phyloP scores from a whole-genome alignment of 1,140 invertebrate species.

The Galendromus occidentalis region DNA sequence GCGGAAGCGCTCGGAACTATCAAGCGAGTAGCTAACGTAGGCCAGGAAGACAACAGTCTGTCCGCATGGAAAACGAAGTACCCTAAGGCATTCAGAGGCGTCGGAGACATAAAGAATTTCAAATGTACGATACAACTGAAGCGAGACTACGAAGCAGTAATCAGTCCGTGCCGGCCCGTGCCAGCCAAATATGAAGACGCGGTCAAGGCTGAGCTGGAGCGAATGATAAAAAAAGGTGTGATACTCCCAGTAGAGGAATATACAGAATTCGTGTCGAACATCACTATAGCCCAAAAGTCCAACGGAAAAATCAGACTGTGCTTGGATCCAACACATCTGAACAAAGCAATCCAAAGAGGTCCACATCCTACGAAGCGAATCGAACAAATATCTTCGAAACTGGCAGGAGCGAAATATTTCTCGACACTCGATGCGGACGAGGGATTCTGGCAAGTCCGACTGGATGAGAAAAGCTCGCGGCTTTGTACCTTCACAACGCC shows the following conservation, averaged over 20 bases:
- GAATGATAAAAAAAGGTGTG: conserved; percentile 18
- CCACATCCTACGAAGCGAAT: conserved; percentile 5
- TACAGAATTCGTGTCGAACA: conserved; percentile 19
- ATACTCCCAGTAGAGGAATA: conserved; percentile 23
- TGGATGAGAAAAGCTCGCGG: neutral
- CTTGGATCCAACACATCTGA: conserved; percentile 21
- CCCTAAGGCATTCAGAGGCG: neutral
- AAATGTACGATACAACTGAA: conserved; percentile 11
- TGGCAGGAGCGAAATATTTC: neutral
- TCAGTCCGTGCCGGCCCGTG: conserved; percentile 11
- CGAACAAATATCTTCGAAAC: neutral
- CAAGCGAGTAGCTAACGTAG: too few relatives aligned
- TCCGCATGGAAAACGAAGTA: neutral
- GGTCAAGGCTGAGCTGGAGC: conserved; percentile 16
- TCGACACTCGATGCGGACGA: too few relatives aligned
- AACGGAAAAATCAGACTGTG: conserved; percentile 17
- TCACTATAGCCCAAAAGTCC: conserved; percentile 19
- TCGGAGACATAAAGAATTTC: conserved; percentile 1
- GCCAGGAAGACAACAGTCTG: too few relatives aligned
- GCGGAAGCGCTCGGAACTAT: too few relatives aligned
- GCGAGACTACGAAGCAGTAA: conserved; percentile 5
- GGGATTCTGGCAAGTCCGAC: too few relatives aligned
- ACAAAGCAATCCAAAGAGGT: conserved; percentile 20
- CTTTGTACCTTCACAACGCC: neutral
- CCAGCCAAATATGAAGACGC: conserved; percentile 12